These are phyloP conservation scores for Drosophila pegasa DNA, from an alignment of 2,888 invertebrate genomes.

Conservation along the genomic window DNA sequence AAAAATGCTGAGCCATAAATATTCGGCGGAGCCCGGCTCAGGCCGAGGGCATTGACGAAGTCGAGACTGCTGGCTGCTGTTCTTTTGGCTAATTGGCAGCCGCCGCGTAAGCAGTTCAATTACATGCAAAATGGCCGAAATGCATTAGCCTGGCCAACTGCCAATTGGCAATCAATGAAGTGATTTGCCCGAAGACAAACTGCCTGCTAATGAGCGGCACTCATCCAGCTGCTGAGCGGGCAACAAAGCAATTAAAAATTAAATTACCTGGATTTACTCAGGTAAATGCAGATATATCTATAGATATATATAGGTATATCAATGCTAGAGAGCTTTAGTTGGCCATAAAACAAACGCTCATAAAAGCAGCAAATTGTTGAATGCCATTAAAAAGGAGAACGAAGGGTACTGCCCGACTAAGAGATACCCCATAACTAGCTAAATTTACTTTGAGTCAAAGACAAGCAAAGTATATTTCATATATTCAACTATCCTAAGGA, in stretches of 20 bases:
- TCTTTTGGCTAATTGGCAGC: conserved; percentile 66
- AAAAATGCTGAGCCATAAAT: conserved; percentile 55
- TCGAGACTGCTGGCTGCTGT: conserved; percentile 18
- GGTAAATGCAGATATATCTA: neutral
- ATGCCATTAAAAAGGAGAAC: conserved; percentile 22
- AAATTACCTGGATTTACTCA: conserved; percentile 46
- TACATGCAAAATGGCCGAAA: conserved; percentile 48
- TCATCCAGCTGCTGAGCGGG: conserved; percentile 11
- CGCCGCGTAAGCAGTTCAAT: conserved; percentile 40
- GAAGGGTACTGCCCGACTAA: neutral
- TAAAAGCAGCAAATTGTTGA: conserved; percentile 41
- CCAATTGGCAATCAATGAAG: conserved; percentile 43
- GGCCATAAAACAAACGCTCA: conserved; percentile 24
- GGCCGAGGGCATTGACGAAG: conserved; percentile 31
- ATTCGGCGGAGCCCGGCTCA: neutral
- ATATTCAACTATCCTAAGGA: neutral
- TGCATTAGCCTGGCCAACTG: conserved; percentile 48
- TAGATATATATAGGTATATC: neutral
- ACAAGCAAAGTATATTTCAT: neutral
- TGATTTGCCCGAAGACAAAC: conserved; percentile 24
- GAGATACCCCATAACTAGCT: neutral
- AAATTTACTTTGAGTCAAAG: neutral
- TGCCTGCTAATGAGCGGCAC: conserved; percentile 37
- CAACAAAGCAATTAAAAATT: conserved; percentile 58
- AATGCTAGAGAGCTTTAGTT: neutral